Conservation (phyloP, 2,888 invertebrate species). For the Drosophila barbarae region DNA sequence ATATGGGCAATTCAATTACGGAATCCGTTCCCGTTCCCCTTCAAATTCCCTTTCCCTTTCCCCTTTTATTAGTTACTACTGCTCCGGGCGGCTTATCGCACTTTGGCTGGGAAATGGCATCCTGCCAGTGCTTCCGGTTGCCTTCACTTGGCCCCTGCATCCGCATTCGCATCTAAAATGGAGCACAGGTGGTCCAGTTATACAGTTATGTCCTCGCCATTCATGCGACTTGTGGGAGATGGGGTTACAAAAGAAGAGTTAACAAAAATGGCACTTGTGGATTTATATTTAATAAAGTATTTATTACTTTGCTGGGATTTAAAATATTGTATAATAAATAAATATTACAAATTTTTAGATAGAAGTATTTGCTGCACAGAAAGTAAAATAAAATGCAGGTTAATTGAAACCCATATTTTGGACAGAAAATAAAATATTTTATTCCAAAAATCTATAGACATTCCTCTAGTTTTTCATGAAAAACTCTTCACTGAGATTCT, state of each 20-base stretch:
- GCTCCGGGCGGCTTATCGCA: constrained; percentile 52
- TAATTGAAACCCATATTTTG: background rate
- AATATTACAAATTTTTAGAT: too few relatives aligned
- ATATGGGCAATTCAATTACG: constrained; percentile 63
- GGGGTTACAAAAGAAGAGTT: background rate
- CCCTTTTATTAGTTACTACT: constrained; percentile 15
- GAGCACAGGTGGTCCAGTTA: constrained; percentile 45
- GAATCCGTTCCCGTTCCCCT: constrained; percentile 32
- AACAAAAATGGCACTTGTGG: constrained; percentile 1
- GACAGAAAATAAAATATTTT: background rate
- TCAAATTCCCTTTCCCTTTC: constrained; percentile 8
- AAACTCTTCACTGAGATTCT: background rate
- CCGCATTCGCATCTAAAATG: constrained; percentile 3
- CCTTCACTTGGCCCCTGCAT: constrained; percentile 30
- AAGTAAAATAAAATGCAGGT: background rate
- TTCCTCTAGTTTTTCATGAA: background rate
- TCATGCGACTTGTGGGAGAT: background rate
- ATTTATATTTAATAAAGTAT: constrained; percentile 8
- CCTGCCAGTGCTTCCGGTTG: constrained; percentile 61
- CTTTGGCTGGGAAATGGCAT: constrained; percentile 53
- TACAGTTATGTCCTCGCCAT: constrained; percentile 28
- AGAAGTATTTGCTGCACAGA: background rate
- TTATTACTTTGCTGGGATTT: background rate
- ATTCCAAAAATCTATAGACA: background rate
- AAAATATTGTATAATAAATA: background rate